Conservation (phyloP, 2,113 vertebrate species). For the Circaetus cinerascens region DNA sequence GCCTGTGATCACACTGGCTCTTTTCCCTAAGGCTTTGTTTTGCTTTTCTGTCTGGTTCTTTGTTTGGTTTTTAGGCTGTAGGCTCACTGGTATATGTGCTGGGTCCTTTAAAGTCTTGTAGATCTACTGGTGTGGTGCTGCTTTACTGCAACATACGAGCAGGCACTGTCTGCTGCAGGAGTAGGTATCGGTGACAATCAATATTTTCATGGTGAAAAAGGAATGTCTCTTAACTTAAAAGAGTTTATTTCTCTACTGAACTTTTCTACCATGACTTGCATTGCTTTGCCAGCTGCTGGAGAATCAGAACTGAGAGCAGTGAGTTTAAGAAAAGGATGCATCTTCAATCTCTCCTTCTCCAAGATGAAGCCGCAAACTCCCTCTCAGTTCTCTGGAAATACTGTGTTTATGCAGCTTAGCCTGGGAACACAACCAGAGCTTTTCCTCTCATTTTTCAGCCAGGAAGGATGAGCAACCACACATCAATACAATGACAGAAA, state of each 20-base stretch:
- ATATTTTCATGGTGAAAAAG: not conserved
- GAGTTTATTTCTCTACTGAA: not conserved
- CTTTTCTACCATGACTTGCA: not conserved
- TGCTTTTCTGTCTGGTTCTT: not conserved
- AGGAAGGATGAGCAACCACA: conserved; percentile 29
- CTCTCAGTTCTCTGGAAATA: not conserved
- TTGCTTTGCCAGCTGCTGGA: not conserved
- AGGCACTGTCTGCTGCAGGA: not conserved
- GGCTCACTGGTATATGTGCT: not conserved
- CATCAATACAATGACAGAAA: not conserved
- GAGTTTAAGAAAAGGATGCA: not conserved
- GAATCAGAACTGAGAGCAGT: not conserved
- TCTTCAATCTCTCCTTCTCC: not conserved
- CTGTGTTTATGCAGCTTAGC: not conserved
- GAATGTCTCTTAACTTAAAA: not conserved
- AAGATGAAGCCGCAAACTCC: not conserved
- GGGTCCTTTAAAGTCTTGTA: not conserved
- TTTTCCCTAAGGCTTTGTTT: not conserved
- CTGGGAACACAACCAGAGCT: not conserved
- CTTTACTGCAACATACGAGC: fast-evolving
- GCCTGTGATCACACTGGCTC: fast-evolving
- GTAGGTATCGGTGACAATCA: not conserved
- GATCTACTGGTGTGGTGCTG: not conserved
- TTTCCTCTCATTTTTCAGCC: conserved; percentile 22
- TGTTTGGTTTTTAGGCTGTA: not conserved